Evolutionary conservation across 2,797 vertebrate species (phyloP).

Genomic region (Scolopax bukidnonensis): DNA sequence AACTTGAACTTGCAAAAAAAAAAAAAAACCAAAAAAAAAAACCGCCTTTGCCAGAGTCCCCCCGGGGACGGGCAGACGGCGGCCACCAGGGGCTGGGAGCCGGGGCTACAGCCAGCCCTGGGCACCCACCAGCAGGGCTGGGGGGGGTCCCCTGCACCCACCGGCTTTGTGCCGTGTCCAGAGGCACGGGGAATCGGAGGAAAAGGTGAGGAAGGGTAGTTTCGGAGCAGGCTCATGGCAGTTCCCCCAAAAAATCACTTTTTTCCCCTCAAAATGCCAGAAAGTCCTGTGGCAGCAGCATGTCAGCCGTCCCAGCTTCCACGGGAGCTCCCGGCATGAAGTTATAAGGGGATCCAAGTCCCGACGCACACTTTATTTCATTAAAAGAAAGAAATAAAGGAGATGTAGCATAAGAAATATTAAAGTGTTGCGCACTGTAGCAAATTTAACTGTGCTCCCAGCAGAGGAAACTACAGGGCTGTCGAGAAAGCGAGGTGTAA

Average conservation of each 20-base stretch:
- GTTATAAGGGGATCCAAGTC: neutral
- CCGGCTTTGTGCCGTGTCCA: rapidly evolving
- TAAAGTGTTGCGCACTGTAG: neutral
- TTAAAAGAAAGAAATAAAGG: slow-evolving; percentile 7
- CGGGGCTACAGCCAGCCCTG: neutral
- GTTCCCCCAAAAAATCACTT: neutral
- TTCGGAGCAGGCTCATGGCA: neutral
- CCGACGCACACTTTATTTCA: neutral
- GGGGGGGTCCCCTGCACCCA: neutral
- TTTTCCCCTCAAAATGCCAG: neutral
- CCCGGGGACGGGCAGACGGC: neutral
- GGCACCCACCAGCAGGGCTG: neutral
- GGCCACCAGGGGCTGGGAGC: slow-evolving; percentile 12
- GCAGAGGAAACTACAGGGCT: neutral
- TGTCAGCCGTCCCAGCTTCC: neutral
- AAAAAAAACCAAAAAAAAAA: neutral
- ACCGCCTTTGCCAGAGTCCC: slow-evolving; percentile 10
- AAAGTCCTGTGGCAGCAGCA: neutral
- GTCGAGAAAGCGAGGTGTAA: neutral
- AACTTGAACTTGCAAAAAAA: slow-evolving; percentile 75
- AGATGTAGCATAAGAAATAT: neutral
- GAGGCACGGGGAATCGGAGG: neutral
- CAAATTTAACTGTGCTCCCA: neutral
- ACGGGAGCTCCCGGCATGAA: neutral
- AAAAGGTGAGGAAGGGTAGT: neutral